These are phyloP conservation scores for Orthosia gracilis DNA, from an alignment of 2,888 invertebrate genomes.

Conservation along the genomic window DNA sequence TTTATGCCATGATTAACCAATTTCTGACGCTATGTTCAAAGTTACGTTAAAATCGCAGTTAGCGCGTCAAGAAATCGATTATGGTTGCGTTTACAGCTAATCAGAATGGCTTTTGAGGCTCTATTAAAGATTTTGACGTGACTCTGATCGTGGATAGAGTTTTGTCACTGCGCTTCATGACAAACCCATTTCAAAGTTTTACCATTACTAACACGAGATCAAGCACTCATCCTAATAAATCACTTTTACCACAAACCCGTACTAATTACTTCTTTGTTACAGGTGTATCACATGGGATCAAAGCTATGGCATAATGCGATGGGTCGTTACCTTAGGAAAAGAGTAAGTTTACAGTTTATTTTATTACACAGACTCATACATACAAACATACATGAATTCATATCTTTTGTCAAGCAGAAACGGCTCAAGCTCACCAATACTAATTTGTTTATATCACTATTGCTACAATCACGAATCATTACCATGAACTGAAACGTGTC, in stretches of 20 bases:
- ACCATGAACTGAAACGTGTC: no score
- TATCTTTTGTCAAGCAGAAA: background rate
- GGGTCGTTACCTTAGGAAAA: background rate
- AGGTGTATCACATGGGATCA: background rate
- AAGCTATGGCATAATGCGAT: background rate
- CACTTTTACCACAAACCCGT: background rate
- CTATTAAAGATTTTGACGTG: no score
- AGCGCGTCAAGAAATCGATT: no score
- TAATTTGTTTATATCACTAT: background rate
- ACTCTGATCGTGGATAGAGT: no score
- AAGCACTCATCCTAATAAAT: constrained; percentile 9
- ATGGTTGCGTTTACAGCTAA: no score
- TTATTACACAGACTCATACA: background rate
- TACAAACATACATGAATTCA: background rate
- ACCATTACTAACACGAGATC: constrained; percentile 33
- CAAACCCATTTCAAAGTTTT: constrained; percentile 7
- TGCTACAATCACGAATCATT: background rate
- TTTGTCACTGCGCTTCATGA: constrained; percentile 11
- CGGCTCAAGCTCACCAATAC: background rate
- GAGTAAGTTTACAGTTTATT: constrained; percentile 1
- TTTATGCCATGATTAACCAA: no score
- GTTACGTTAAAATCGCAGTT: no score
- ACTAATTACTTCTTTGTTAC: constrained; percentile 37
- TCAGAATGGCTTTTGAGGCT: no score
- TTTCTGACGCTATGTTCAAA: no score